Percentiles rank a stretch among this genome's conserved stretches.
Evolutionary conservation across 2,113 vertebrate species (phyloP).

Genomic region (Nannospalax galili): DNA sequence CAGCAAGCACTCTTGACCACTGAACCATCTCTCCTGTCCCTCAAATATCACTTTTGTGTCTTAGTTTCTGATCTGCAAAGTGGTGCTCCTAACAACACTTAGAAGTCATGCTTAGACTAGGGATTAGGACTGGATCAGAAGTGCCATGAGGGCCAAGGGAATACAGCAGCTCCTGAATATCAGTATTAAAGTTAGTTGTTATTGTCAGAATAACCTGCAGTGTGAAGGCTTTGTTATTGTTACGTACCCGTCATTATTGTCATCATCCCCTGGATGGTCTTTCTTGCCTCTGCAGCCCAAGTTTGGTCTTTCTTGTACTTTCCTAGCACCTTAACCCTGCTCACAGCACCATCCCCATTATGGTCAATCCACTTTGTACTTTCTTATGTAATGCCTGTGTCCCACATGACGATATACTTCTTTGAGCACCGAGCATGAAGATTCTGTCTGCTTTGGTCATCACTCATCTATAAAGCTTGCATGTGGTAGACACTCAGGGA

Average conservation of each 20-base stretch:
- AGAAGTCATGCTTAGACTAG: background rate
- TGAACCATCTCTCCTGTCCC: no score
- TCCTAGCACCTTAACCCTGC: background rate
- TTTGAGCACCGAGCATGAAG: background rate
- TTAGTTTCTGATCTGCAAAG: conserved; percentile 28
- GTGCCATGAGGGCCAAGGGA: background rate
- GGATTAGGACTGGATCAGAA: background rate
- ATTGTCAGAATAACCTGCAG: background rate
- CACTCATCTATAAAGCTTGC: background rate
- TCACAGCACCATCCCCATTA: background rate
- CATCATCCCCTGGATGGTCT: background rate
- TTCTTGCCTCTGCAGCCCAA: background rate
- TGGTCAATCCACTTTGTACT: background rate
- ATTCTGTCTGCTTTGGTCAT: background rate
- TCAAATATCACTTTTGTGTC: background rate
- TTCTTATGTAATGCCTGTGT: background rate
- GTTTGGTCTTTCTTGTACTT: background rate
- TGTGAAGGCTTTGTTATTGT: background rate
- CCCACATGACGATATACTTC: background rate
- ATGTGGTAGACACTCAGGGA: background rate
- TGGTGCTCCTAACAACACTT: background rate
- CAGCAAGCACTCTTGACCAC: no score
- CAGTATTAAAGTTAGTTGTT: background rate
- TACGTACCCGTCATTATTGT: background rate
- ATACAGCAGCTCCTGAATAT: background rate